Evolutionary conservation across 2,797 vertebrate species (phyloP).

Genomic region (Melanotaenia nigrans): DNA sequence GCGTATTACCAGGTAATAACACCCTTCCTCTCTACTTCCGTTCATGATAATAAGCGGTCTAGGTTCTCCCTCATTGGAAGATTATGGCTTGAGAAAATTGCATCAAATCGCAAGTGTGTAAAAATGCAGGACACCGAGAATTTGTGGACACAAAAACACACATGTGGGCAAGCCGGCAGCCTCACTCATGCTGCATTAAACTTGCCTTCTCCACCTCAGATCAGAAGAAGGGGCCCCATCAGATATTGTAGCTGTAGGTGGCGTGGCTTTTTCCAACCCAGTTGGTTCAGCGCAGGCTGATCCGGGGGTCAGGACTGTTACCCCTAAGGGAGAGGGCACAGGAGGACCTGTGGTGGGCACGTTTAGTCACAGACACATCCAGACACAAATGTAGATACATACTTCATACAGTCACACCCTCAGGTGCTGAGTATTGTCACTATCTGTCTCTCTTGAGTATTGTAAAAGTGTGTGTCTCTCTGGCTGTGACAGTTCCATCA

Average conservation of each 20-base stretch:
- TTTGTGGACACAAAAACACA: slow-evolving; percentile 93
- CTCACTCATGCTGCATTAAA: slow-evolving; percentile 53
- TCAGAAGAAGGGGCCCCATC: slow-evolving; percentile 30
- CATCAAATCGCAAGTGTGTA: slow-evolving; percentile 84
- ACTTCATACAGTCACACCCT: slow-evolving; percentile 60
- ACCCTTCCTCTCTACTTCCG: slow-evolving; percentile 78
- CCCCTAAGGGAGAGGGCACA: slow-evolving; percentile 61
- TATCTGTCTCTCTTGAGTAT: slow-evolving; percentile 60
- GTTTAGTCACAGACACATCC: slow-evolving; percentile 19
- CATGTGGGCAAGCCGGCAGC: slow-evolving; percentile 60
- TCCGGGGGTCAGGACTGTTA: slow-evolving; percentile 67
- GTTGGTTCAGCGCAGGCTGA: slow-evolving; percentile 70
- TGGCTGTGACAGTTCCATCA: slow-evolving; percentile 66
- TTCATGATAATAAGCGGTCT: slow-evolving; percentile 92
- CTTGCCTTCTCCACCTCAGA: slow-evolving; percentile 27
- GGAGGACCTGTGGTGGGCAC: slow-evolving; percentile 29
- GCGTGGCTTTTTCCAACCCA: slow-evolving; percentile 68
- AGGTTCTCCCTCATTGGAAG: slow-evolving; percentile 87
- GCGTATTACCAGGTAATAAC: slow-evolving; percentile 61
- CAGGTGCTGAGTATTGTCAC: slow-evolving; percentile 69
- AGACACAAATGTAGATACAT: slow-evolving; percentile 35
- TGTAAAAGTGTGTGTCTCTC: slow-evolving; percentile 28
- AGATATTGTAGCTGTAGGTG: slow-evolving; percentile 59
- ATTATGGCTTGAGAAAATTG: slow-evolving; percentile 92
- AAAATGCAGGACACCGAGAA: slow-evolving; percentile 89